phyloP scores from a whole-genome alignment of 1,140 invertebrate species.

The Hirudo medicinalis region DNA sequence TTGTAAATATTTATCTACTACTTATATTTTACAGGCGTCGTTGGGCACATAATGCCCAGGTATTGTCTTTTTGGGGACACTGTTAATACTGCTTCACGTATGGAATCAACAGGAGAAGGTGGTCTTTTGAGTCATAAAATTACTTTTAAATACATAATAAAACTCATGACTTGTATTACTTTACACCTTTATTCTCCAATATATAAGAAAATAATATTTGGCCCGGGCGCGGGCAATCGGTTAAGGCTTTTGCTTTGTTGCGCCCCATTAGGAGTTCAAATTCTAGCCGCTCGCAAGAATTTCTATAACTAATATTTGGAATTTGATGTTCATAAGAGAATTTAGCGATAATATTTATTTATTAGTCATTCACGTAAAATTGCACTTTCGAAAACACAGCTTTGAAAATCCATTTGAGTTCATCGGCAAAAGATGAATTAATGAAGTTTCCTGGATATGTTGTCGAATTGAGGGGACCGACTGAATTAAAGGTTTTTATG shows the following conservation, averaged over 20 bases:
- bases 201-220: too few relatives aligned
- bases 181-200: too few relatives aligned
- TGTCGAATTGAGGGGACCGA: conserved; percentile 5
- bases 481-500: neutral
- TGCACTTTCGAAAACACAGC: neutral
- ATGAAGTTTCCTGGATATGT: conserved; percentile 5
- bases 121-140: conserved; percentile 23
- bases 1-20: neutral
- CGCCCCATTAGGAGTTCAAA: too few relatives aligned
- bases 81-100: conserved; percentile 51
- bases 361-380: too few relatives aligned
- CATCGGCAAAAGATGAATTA: neutral
- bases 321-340: too few relatives aligned
- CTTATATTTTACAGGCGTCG: conserved; percentile 15
- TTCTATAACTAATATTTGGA: too few relatives aligned
- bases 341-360: too few relatives aligned
- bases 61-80: conserved; percentile 64
- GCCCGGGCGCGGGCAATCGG: too few relatives aligned
- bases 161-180: too few relatives aligned
- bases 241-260: too few relatives aligned
- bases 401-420: conserved; percentile 9
- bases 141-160: too few relatives aligned
- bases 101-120: conserved; percentile 52
- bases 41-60: conserved; percentile 17
- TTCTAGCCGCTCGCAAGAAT: too few relatives aligned